Conservation (phyloP, 2,113 vertebrate genomes). For the Jaculus jaculus region DNA sequence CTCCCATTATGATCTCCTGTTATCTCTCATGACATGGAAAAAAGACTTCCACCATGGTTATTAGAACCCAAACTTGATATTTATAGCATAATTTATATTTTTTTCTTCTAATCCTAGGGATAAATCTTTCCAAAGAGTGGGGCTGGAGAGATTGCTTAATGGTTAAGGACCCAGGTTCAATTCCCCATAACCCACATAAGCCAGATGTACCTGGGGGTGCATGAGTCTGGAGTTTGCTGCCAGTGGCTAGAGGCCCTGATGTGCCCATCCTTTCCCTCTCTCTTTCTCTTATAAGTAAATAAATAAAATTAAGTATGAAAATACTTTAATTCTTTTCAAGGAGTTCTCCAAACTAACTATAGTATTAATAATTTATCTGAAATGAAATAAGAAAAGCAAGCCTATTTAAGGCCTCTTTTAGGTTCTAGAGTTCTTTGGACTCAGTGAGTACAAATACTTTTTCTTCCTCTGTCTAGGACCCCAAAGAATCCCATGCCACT, state of each 20-base stretch:
- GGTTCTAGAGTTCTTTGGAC: not conserved
- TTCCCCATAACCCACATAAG: too few species aligned
- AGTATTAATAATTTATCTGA: conserved; percentile 16
- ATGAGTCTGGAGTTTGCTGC: too few species aligned
- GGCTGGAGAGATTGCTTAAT: too few species aligned
- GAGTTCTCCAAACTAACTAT: not conserved
- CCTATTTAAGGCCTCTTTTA: not conserved
- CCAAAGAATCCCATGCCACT: not conserved
- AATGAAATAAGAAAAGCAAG: not conserved
- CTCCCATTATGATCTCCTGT: too few species aligned
- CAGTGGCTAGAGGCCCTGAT: too few species aligned
- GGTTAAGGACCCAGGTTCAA: too few species aligned
- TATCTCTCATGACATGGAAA: not conserved
- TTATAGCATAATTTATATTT: conserved; percentile 46
- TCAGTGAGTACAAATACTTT: not conserved
- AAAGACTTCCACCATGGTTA: not conserved
- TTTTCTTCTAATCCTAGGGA: not conserved
- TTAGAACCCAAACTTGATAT: not conserved
- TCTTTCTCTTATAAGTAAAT: too few species aligned
- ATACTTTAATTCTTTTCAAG: not conserved
- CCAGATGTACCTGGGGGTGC: too few species aligned
- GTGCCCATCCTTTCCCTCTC: too few species aligned
- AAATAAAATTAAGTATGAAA: too few species aligned
- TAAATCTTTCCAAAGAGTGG: conserved; percentile 1
- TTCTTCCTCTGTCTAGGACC: not conserved